Evolutionary conservation across 2,888 invertebrate species (phyloP), one percentile per base, ranked within the genome.

Genomic region (Atethmia centrago): DNA sequence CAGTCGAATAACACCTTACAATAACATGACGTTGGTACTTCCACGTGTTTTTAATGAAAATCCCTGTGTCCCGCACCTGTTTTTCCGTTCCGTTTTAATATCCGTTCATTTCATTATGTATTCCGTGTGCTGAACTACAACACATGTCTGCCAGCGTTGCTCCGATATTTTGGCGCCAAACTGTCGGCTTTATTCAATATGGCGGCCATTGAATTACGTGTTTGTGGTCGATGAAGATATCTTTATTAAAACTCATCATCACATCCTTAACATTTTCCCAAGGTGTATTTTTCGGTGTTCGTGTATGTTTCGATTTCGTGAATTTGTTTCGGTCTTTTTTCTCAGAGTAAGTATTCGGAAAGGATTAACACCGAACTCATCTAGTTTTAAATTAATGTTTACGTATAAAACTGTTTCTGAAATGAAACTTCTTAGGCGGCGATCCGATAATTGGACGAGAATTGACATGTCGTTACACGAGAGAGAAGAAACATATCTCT

Each of bases 71-170:
- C 31, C 28, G 8, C 74, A 74, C 69, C 63, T 75, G 68, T 75
- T 71, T 70, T 74, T 66, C n/a, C 49, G 65, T 76, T 62, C 77
- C 64, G 63, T 82, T 82, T 82, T 82, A 82, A 82, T 82, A 82
- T 83, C 81, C 84, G 80, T 61, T 67, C 61, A 70, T 70, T 77
- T 53, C 72, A 83, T 82, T 83, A 77, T 16, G 80, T 80, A 82
- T 82, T 80, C 82, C 7, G 49, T 56, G 51, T 69, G 66, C 66
- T 56, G 58, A 40, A 47, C 59, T 49, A 31, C 56, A 42, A 36
- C 75, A 83, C 72, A 72, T 61, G 83, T 69, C 63, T 70, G 74
- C 59, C 77, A 62, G 47, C 49, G 55, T 19, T 70, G 31, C 69
- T 47, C 58, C 42, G 62, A 72, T 77, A 81, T 77, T 78, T 83